Conservation (phyloP, 2,797 vertebrate species). For the Notolabrus celidotus region DNA sequence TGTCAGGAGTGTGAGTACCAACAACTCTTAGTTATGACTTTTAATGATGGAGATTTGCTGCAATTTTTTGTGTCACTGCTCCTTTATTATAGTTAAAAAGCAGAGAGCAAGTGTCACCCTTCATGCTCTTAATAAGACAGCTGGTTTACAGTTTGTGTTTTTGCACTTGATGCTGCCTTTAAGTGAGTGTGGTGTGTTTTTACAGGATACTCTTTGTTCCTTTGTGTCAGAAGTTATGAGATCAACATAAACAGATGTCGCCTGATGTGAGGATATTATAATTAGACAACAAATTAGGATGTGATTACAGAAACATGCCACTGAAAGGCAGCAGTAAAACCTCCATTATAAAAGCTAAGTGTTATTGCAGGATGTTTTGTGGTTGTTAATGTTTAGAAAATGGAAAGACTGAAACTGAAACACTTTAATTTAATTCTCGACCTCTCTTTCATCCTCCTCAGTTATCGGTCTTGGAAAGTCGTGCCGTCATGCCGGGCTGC, state of each 20-base stretch:
- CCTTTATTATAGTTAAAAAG: neutral
- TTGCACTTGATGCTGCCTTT: neutral
- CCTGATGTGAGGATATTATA: neutral
- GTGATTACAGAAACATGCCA: neutral
- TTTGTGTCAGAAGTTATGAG: neutral
- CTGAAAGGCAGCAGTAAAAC: neutral
- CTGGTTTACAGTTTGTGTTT: neutral
- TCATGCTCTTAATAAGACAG: neutral
- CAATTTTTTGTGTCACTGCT: neutral
- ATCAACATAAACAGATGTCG: neutral
- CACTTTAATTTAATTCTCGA: neutral
- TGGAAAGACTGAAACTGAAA: neutral
- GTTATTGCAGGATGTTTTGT: neutral
- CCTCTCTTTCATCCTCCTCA: slow-evolving; percentile 52
- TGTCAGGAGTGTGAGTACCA: slow-evolving; percentile 91
- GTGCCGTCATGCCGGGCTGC: slow-evolving; percentile 87
- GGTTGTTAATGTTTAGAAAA: neutral
- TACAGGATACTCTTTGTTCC: neutral
- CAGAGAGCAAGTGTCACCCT: too few species aligned
- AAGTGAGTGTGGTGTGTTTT: too few species aligned
- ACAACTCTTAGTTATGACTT: neutral
- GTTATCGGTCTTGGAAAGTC: slow-evolving; percentile 89
- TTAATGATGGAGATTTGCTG: too few species aligned
- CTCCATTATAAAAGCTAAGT: neutral
- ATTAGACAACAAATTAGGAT: neutral